Conservation (phyloP, 2,113 vertebrate genomes). For the Girardinichthys multiradiatus region DNA sequence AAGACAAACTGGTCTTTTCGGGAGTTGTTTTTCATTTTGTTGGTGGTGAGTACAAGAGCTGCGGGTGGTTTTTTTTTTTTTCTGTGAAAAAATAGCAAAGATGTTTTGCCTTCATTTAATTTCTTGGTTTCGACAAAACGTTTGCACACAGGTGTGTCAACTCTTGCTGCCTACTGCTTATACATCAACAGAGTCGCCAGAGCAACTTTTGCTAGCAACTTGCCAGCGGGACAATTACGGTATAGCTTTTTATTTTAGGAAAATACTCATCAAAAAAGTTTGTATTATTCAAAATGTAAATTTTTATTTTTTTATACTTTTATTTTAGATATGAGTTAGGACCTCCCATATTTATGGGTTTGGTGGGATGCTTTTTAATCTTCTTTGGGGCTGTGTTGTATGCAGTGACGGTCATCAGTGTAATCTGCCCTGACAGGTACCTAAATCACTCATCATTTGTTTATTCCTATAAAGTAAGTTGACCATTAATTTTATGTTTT, state of each 20-base stretch:
- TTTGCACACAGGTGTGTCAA: constrained; percentile 66
- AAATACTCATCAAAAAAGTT: neutral
- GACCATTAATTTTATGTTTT: neutral
- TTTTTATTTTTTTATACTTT: neutral
- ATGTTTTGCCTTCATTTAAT: constrained; percentile 48
- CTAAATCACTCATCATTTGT: neutral
- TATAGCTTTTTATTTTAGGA: constrained; percentile 32
- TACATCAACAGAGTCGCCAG: constrained; percentile 77
- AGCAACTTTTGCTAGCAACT: constrained; percentile 40
- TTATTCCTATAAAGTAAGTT: neutral
- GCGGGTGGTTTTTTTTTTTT: neutral
- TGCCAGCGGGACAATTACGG: constrained; percentile 62
- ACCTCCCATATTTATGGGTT: constrained; percentile 76
- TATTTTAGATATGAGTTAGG: constrained; percentile 79
- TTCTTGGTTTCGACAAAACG: constrained; percentile 34
- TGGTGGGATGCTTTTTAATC: constrained; percentile 76
- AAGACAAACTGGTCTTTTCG: constrained; percentile 71
- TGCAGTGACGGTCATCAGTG: constrained; percentile 62
- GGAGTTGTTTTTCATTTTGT: constrained; percentile 72
- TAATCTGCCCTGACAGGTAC: constrained; percentile 71
- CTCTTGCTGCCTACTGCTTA: constrained; percentile 76
- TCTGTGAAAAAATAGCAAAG: constrained; percentile 15
- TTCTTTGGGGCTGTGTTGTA: constrained; percentile 73
- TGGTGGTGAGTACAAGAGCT: constrained; percentile 66
- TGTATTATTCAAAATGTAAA: neutral